Percentiles rank a stretch among this genome's conserved stretches.
Evolutionary conservation across 1,140 invertebrate genomes (phyloP).

Genomic region (Drosophila aff.): DNA sequence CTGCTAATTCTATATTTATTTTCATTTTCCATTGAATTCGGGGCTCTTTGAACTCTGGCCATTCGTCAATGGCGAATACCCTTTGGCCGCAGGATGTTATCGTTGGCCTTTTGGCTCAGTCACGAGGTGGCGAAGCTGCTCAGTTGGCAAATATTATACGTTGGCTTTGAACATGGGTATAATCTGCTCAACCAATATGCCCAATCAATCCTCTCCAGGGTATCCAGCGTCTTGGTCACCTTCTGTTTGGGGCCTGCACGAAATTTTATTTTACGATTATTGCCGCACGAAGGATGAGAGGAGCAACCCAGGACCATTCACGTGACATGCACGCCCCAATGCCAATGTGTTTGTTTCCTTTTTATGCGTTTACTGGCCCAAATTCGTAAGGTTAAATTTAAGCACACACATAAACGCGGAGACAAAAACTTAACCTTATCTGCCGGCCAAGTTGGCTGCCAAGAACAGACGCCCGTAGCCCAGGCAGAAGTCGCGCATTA

Average conservation of each 20-base stretch:
- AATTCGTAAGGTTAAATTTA: conserved; percentile 71
- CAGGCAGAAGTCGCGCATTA: conserved; percentile 40
- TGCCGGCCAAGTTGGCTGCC: conserved; percentile 35
- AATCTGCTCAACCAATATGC: conserved; percentile 7
- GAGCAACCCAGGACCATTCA: conserved; percentile 20
- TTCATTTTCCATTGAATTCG: conserved; percentile 56
- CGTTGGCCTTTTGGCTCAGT: conserved; percentile 10
- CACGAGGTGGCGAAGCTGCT: neutral
- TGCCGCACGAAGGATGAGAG: conserved; percentile 8
- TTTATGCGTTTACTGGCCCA: conserved; percentile 56
- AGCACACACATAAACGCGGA: conserved; percentile 30
- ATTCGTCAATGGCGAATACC: conserved; percentile 33
- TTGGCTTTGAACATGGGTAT: neutral
- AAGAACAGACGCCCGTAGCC: conserved; percentile 30
- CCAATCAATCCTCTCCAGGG: conserved; percentile 8
- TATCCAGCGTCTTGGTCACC: conserved; percentile 49
- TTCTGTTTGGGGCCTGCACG: conserved; percentile 36
- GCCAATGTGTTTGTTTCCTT: conserved; percentile 25
- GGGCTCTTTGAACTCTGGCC: conserved; percentile 62
- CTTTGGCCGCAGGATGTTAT: conserved; percentile 39
- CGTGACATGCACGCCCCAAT: conserved; percentile 50
- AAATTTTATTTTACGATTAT: conserved; percentile 70
- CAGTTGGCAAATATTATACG: neutral
- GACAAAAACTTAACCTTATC: conserved; percentile 43
- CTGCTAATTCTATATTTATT: conserved; percentile 72